Evolutionary conservation across 2,888 invertebrate species (phyloP).

Genomic region (Heteromyza rotundicornis): DNA sequence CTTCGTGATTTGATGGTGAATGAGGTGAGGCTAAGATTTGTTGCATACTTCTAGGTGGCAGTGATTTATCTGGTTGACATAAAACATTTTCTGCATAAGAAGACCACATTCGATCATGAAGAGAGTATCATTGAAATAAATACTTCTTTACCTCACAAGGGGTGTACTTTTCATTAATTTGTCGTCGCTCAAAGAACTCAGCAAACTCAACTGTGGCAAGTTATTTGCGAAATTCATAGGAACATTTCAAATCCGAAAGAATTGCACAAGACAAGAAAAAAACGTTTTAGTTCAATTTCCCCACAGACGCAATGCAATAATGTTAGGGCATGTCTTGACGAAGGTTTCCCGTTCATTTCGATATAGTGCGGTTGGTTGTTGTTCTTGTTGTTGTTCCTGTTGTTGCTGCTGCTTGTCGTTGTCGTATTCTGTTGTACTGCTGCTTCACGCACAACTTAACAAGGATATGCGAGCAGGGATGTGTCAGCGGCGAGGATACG

Average conservation of each 20-base stretch:
- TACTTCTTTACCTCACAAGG: too few relatives aligned
- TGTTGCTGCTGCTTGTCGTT: not conserved
- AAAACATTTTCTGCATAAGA: too few relatives aligned
- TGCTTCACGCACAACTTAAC: conserved; percentile 4
- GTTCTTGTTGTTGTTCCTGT: conserved; percentile 1
- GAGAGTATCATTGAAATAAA: too few relatives aligned
- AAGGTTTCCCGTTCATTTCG: not conserved
- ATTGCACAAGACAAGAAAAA: not conserved
- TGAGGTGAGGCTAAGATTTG: too few relatives aligned
- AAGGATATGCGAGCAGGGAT: not conserved
- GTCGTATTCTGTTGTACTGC: not conserved
- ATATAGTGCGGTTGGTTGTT: not conserved
- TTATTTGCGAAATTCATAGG: too few relatives aligned
- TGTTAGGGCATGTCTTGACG: not conserved
- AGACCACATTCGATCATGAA: too few relatives aligned
- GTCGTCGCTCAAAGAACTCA: too few relatives aligned
- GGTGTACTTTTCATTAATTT: too few relatives aligned
- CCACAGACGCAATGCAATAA: not conserved
- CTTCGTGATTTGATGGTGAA: too few relatives aligned
- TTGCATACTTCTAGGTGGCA: too few relatives aligned
- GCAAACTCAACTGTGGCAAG: too few relatives aligned
- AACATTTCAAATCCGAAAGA: not conserved
- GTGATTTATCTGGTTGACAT: too few relatives aligned
- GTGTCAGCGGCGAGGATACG: not conserved
- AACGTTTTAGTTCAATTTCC: not conserved